Base-by-base conservation (phyloP, 2,797 vertebrate species). In the Enteromius afrohamiltoni region DNA sequence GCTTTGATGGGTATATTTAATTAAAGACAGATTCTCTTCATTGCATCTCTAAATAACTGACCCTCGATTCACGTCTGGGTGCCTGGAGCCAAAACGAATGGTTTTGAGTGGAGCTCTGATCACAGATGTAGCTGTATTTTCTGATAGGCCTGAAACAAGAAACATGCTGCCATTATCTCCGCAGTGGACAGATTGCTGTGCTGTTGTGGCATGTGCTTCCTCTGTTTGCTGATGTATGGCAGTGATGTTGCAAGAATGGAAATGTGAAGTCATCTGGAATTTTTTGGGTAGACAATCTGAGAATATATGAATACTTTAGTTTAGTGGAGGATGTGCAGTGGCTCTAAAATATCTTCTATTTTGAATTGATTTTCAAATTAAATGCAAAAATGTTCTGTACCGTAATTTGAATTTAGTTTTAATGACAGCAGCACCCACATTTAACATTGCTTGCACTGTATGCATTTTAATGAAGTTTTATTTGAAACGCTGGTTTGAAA, bases 141-240 rank as follows among this genome's bases (percentile, higher is more conserved):
- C 49, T 68, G 14, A 69, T 1, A 82, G 31, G 34, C n/a, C n/a
- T 19, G 58, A 65, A 73, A 65, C 19, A 49, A 79, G 65, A 62
- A 83, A 77, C 26, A 58, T 49, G 42, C 68, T 82, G 70, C 67
- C 47, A 55, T 53, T 40, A 71, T 42, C 62, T 60, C 19, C n/a
- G 2, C 45, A 42, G 7, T 45, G 71, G 47, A 78, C 37, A 83
- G 42, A 77, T 42, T 55, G 67, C 49, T 68, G 19, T 77, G 7
- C 47, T 65, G 49, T 65, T 77, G 49, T 83, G 79, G 86, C 94
- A 94, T 91, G 92, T 80, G 67, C 6, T 80, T 71, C 93, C 40
- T 82, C 92, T 88, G 91, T 86, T 76, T 92, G 4, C 65, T 80
- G 34, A 58, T 60, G n/a, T 53, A 70, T 71, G 6, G 51, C 49